Percentiles rank a stretch among this genome's conserved stretches.
phyloP scores from a whole-genome alignment of 23 tunicate species.

The Ciona savignyi region DNA sequence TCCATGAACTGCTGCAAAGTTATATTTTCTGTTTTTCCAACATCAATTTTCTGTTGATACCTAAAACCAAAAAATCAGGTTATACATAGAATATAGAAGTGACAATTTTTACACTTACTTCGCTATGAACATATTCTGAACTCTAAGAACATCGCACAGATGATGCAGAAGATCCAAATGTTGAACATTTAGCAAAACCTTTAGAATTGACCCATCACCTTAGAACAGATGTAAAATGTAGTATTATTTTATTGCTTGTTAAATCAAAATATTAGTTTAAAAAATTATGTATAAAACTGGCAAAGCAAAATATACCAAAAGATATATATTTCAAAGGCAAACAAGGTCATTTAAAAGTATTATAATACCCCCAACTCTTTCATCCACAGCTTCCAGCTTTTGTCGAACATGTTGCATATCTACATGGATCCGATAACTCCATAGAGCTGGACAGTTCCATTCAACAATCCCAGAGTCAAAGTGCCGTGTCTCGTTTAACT shows the following conservation, averaged over 20 bases:
- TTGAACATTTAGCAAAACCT: conserved; percentile 19
- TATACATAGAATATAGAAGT: no score
- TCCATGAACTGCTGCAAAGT: conserved; percentile 33
- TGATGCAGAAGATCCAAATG: conserved; percentile 34
- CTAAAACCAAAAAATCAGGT: conserved; percentile 3
- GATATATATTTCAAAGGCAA: no score
- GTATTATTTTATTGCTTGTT: no score
- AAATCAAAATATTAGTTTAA: neutral
- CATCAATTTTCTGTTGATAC: conserved; percentile 50
- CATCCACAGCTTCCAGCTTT: conserved; percentile 41
- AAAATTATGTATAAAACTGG: neutral
- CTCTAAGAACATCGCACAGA: conserved; percentile 8
- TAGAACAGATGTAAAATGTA: neutral
- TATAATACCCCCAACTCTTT: conserved; percentile 13
- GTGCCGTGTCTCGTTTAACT: conserved; percentile 5
- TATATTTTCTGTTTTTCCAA: conserved; percentile 38
- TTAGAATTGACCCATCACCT: conserved; percentile 39
- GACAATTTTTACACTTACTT: conserved; percentile 13
- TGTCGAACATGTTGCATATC: conserved; percentile 27
- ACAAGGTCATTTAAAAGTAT: no score
- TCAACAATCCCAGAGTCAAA: neutral
- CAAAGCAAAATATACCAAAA: neutral
- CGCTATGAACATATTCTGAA: conserved; percentile 26
- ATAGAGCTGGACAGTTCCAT: conserved; percentile 11
- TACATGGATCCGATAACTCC: conserved; percentile 16